Conservation (phyloP, 2,888 invertebrate genomes). For the Entomobrya multifasciata region DNA sequence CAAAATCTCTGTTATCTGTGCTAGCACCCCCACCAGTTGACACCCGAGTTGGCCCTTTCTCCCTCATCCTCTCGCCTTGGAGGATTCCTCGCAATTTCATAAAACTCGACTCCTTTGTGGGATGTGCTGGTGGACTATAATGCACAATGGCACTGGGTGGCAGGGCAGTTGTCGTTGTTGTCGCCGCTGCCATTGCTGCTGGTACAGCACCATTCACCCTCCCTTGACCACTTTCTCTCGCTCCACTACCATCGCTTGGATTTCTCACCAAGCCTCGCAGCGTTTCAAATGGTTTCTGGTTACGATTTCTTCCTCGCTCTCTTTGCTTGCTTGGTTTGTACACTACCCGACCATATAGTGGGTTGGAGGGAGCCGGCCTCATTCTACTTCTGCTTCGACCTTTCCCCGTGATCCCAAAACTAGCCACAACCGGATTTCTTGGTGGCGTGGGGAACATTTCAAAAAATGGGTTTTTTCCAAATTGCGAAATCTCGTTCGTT, state of each 20-base stretch:
- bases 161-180: constrained; percentile 40
- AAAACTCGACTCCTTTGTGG: constrained; percentile 82
- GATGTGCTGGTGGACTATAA: constrained; percentile 77
- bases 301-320: constrained; percentile 60
- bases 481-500: constrained; percentile 92
- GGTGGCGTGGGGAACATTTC: constrained; percentile 82
- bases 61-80: constrained; percentile 87
- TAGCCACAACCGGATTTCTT: constrained; percentile 79
- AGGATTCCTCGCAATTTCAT: constrained; percentile 91
- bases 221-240: constrained; percentile 58
- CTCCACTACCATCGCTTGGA: constrained; percentile 81
- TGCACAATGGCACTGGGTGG: constrained; percentile 76
- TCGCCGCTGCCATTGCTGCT: constrained; percentile 80
- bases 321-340: constrained; percentile 62
- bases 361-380: too few species aligned
- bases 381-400: constrained; percentile 80
- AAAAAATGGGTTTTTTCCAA: constrained; percentile 87
- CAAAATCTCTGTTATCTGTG: constrained; percentile 74
- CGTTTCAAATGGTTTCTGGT: constrained; percentile 78
- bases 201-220: constrained; percentile 48
- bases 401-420: constrained; percentile 80
- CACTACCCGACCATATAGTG: constrained; percentile 76
- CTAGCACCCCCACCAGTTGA: neutral
- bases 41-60: constrained; percentile 85
- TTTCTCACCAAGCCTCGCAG: constrained; percentile 82